These are phyloP conservation scores for Bombus sylvicola DNA, from an alignment of 1,140 invertebrate genomes.

Conservation along the genomic window DNA sequence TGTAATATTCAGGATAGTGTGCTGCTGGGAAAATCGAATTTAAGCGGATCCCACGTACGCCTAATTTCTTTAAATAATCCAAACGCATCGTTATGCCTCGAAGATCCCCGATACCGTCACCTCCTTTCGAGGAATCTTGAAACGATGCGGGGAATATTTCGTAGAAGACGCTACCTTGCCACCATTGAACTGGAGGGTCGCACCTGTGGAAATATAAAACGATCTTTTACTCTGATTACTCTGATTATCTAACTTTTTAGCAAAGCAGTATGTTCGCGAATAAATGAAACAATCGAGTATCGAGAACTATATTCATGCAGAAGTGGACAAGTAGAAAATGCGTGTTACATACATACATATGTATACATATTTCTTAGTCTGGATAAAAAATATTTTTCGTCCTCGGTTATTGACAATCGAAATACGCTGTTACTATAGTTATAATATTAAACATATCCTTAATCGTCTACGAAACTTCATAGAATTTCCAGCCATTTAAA, in stretches of 20 bases:
- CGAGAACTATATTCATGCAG: no score
- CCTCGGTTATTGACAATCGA: no score
- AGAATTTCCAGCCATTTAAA: no score
- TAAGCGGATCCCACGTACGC: conserved; percentile 86
- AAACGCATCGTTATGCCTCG: conserved; percentile 86
- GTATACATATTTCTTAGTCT: no score
- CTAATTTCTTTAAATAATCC: conserved; percentile 87
- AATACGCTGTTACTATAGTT: neutral
- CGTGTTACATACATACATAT: no score
- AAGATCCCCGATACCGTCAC: conserved; percentile 90
- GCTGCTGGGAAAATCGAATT: conserved; percentile 89
- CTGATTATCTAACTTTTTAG: neutral
- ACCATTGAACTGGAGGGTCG: conserved; percentile 86
- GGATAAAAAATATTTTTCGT: no score
- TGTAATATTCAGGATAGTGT: conserved; percentile 88
- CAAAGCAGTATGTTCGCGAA: neutral
- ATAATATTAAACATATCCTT: neutral
- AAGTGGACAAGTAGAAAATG: no score
- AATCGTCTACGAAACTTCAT: no score
- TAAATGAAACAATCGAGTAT: neutral
- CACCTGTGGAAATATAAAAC: conserved; percentile 65
- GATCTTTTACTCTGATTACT: no score
- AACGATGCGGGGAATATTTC: conserved; percentile 93
- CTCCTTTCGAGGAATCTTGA: conserved; percentile 87
- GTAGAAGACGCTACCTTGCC: conserved; percentile 91